Base-by-base conservation (phyloP, 2,888 invertebrate species). In the Orthosia incerta region DNA sequence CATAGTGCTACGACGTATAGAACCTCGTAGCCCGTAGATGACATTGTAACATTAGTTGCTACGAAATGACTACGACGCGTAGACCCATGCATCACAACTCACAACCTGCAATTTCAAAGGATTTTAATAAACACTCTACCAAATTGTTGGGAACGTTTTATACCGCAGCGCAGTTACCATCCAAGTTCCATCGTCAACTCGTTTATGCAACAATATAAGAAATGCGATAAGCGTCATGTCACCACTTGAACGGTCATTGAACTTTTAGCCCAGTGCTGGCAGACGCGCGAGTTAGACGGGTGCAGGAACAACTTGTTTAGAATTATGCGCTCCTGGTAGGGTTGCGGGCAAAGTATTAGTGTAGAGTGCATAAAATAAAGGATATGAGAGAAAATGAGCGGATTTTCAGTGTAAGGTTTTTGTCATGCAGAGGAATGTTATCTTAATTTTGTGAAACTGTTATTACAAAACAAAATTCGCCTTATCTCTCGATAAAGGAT, bases 241-340 rank as follows among this genome's bases (percentile, higher is more conserved):
- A 86, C 84, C 78, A 82, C 82, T 86, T 83, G 74, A 70, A 82
- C 86, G 92, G 93, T 87, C 89, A 82, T 89, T 91, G 89, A 91
- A 89, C 91, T 91, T 92, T 91, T 92, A 93, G 93, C 93, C 92
- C 89, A 91, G 88, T 92, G 86, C 83, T 87, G 86, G 86, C 81
- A 90, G 89, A 89, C 87, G 86, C 74, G 79, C 84, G 79, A 82
- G 83, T 86, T 86, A 82, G 85, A 82, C 84, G 81, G 87, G 77
- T 83, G 83, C 83, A 87, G 87, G 90, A 88, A 86, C 84, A 89
- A 90, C 91, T 87, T 90, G 91, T 91, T 90, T 87, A 85, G 87
- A 83, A 83, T 88, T 87, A 88, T 91, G 91, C 82, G 74, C 76
- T 84, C 91, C 90, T 91, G 87, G 92, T 92, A 93, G 91, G 90